Evolutionary conservation across 2,113 vertebrate genomes (phyloP).

Genomic region (Pseudopodoces humilis): DNA sequence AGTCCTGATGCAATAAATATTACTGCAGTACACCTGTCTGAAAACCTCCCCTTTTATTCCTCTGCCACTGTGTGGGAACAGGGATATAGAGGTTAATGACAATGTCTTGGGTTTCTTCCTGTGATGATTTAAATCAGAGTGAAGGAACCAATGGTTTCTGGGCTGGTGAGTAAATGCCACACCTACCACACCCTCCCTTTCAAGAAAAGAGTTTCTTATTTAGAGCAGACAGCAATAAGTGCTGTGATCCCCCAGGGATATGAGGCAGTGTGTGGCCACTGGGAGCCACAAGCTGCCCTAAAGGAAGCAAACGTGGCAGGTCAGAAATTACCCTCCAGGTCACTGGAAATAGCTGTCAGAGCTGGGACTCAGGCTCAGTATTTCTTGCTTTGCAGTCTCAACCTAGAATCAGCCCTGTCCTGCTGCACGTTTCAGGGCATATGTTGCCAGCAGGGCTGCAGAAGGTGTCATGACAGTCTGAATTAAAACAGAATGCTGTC

Average conservation of each 20-base stretch:
- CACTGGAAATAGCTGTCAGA: neutral
- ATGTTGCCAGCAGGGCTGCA: neutral
- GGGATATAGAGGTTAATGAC: neutral
- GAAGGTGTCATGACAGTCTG: neutral
- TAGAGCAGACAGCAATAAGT: neutral
- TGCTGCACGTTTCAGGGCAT: neutral
- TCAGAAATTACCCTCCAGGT: neutral
- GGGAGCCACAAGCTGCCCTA: neutral
- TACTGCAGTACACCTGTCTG: neutral
- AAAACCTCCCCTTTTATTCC: neutral
- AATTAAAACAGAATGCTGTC: neutral
- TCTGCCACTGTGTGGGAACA: neutral
- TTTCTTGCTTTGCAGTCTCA: neutral
- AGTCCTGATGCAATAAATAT: conserved; percentile 5
- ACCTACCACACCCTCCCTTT: neutral
- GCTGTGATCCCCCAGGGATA: neutral
- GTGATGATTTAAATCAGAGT: neutral
- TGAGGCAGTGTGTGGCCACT: neutral
- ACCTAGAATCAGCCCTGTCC: neutral
- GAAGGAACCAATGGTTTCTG: neutral
- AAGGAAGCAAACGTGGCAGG: neutral
- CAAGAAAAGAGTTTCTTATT: neutral
- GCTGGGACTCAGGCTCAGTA: neutral
- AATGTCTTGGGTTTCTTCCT: neutral
- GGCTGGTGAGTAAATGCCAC: neutral